A percentile compares a stretch with the other conserved stretches of the same genome.
These are phyloP conservation scores for Parauchenoglanis ngamensis DNA, from an alignment of 2,797 vertebrate species.

Conservation along the genomic window DNA sequence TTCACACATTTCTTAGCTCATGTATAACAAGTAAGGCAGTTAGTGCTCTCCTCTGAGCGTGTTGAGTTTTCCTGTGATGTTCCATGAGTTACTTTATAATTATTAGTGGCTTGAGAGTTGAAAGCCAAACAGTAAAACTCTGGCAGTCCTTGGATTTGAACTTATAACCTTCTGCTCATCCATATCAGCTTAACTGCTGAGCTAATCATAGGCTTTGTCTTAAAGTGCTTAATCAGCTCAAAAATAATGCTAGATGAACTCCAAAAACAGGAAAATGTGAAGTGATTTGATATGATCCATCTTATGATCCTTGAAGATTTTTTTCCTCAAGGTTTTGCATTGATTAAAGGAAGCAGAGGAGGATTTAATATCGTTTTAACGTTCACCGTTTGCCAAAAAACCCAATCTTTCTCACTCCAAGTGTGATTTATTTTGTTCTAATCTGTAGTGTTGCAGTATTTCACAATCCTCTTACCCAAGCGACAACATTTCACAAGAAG, in stretches of 20 bases:
- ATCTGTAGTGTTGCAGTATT: neutral
- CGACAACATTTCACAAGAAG: conserved; percentile 38
- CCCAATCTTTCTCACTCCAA: neutral
- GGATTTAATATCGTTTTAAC: neutral
- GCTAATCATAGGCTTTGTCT: neutral
- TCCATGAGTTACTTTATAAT: neutral
- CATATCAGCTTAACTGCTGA: neutral
- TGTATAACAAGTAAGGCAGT: too few species aligned
- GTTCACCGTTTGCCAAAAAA: neutral
- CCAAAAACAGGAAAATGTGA: neutral
- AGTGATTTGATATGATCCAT: neutral
- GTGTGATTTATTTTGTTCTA: neutral
- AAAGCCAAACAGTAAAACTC: neutral
- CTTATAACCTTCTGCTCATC: neutral
- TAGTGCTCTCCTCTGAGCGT: neutral
- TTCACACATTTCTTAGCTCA: too few species aligned
- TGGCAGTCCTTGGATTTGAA: neutral
- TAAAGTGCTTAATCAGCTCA: neutral
- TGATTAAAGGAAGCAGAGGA: neutral
- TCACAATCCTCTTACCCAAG: conserved; percentile 19
- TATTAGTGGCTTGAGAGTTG: neutral
- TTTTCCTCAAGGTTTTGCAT: neutral
- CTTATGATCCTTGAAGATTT: neutral
- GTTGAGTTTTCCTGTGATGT: neutral
- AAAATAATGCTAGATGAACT: neutral